Evolutionary conservation across 2,888 invertebrate genomes (phyloP), one percentile per base, ranked within the genome.

Genomic region (Ypsolopha sequella): DNA sequence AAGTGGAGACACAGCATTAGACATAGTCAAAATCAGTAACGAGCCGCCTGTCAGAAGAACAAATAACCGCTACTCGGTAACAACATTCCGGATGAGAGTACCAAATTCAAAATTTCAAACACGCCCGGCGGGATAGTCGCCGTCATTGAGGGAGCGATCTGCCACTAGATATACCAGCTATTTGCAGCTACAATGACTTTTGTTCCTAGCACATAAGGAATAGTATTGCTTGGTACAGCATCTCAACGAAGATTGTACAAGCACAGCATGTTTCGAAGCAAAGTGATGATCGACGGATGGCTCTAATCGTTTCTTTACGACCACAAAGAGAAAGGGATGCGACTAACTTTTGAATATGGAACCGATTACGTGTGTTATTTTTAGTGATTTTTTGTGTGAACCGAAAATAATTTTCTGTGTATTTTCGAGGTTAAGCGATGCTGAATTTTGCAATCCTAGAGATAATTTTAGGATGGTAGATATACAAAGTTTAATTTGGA

Each of bases 281-380:
- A 36, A 36, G 48, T 51, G 58, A 56, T 36, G 51, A 51, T 13
- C 52, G 59, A 59, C 54, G 51, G 44, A 56, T 51, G 51, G 46
- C 38, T 52, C 57, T 59, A 57, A 59, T 59, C 55, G 52, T 38
- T 55, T 54, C 53, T 58, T 58, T 56, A 58, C 54, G 54, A 56
- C 54, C 50, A 39, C 39, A 38, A n/a, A 33, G 11, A 33, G 45
- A 11, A 36, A 47, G 10, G 36, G 47, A 47, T 38, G 36, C 36
- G 36, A 6, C 14, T n/a, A n/a, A 45, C 45, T 45, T 45, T 45
- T 45, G 24, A 45, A 47, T 36, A 14, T 36, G 47, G 47, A 47
- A 47, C 47, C 36, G 34, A 45, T 35, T 45, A 36, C 36, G 14
- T 36, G 47, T 47, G 36, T 36, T 47, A 47, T 47, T 47, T 47